Base-by-base conservation (phyloP, 2,797 vertebrate genomes). In the Danionella dracula region DNA sequence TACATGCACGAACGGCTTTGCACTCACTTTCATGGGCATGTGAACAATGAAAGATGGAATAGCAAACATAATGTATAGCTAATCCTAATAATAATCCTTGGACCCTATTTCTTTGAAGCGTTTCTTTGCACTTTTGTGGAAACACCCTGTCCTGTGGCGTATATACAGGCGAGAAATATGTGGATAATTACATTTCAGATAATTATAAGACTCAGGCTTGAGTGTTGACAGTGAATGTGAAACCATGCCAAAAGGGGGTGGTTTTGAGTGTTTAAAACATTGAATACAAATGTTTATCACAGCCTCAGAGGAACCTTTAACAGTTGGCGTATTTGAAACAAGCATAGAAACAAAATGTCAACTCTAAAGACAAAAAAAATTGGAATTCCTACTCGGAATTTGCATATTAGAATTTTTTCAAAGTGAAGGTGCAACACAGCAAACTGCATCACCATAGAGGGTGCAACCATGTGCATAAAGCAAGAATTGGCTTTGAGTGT, bases 111-210 rank as follows among this genome's bases (percentile, higher is more conserved):
- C 21, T 56, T 34, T 45, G 16, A 31, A 31, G 37, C 16, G 5
- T 23, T n/a, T 64, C 10, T 35, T 31, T n/a, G 5, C 32, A 1
- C 8, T 27, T 56, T 35, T 32, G 11, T 34, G 40, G 49, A 19
- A 27, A 41, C 61, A 49, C 55, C 51, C 31, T 54, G 5, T 37
- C 37, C 38, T 19, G 61, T 70, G 77, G 66, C 37, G 68, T 75
- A 65, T 66, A 74, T 71, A 57, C 76, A 54, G 50, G 44, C 63
- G 48, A 80, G 70, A 77, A 79, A 83, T 69, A 6, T 79, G 76
- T 81, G 37, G 58, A 81, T 82, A 83, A 84, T 84, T 78, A 80
- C 59, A 60, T 37, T 54, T 68, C 16, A 41, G 29, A 38, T 80
- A 76, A 84, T 84, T 82, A 84, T 74, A 81, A 68, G 45, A 71